Base-by-base conservation (phyloP, 2,888 invertebrate species). In the Agrotis puta region DNA sequence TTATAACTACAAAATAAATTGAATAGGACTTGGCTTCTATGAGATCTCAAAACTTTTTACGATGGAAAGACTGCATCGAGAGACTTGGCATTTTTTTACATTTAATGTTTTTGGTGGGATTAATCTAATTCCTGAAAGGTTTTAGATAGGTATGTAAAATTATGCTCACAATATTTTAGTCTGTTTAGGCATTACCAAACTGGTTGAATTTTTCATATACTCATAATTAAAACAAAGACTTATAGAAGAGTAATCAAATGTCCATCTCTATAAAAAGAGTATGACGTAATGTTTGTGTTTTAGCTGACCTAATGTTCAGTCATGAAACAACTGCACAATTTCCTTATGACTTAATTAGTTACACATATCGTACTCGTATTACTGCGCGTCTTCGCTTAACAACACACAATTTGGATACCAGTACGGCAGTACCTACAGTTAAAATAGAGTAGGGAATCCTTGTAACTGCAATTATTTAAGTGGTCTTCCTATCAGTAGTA, bases 211-310 rank as follows among this genome's bases (percentile, higher is more conserved):
- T 54, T 54, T 63, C n/a, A 27, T 24, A 33, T 39, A 50, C 9
- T 75, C 39, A 39, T 54, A 58, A 63, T 22, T 24, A 33, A 68
- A 76, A 77, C 50, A 68, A 59, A 51, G 20, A 33, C 27, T 51
- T 22, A 45, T 9, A 39, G 39, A 39, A 39, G 11, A 47, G 50
- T 22, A 9, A 59, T 68, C 16, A 16, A 33, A 16, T 64, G n/a
- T 13, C 5, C 14, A 77, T 48, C 16, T 59, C 24, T 62, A 43
- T 20, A 18, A 5, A 50, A 20, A 33, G 6, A 59, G n/a, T n/a
- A 27, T 82, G 77, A 70, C 62, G 79, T 54, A 16, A 58, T 62
- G 27, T 62, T 66, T 58, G 24, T 39, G 45, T 77, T 58, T 39
- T 45, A 20, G n/a, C 59, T 68, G 68, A 75, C 9, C 22, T 62